Base-by-base conservation (phyloP, 2,888 invertebrate genomes). In the Malachius bipustulatus region DNA sequence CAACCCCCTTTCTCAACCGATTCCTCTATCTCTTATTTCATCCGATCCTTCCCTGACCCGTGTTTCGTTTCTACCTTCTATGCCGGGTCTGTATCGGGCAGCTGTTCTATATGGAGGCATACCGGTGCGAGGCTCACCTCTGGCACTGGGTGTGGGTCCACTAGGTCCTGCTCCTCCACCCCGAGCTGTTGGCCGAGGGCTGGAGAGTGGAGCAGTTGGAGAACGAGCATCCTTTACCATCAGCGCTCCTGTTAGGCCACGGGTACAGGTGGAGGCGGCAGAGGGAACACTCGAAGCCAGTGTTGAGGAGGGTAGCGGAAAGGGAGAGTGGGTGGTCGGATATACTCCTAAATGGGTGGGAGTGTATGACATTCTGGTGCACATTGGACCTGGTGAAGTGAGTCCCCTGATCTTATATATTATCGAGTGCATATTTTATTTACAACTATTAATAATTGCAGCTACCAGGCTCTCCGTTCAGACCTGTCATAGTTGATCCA, bases 341-440 rank as follows among this genome's bases (percentile, higher is more conserved):
- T 97, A 93, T 62, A 77, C 82, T 2, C 93, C 96, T 0, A 74
- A 82, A 1, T 87, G 88, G 51, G 83, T 89, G n/a, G 96, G 96
- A 1, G 72, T 82, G 26, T 94, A 90, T 57, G 89, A 91, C 59
- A 78, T 94, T 16, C 69, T 84, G 41, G 82, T 96, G 45, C 80
- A 56, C 32, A 57, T 63, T 24, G 63, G 63, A 37, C 52, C 57
- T 10, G 60, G 56, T 46, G 62, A 61, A 47, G 62, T 62, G 53
- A 56, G 57, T 52, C 16, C n/a, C n/a, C n/a, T n/a, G n/a, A n/a
- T n/a, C n/a, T n/a, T n/a, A n/a, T n/a, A n/a, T n/a, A n/a, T n/a
- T n/a, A n/a, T n/a, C n/a, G n/a, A n/a, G n/a, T n/a, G n/a, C n/a
- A n/a, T n/a, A n/a, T n/a, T n/a, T n/a, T n/a, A n/a, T n/a, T n/a